Base-by-base conservation (phyloP, 2,888 invertebrate genomes). In the Papilio elwesi region DNA sequence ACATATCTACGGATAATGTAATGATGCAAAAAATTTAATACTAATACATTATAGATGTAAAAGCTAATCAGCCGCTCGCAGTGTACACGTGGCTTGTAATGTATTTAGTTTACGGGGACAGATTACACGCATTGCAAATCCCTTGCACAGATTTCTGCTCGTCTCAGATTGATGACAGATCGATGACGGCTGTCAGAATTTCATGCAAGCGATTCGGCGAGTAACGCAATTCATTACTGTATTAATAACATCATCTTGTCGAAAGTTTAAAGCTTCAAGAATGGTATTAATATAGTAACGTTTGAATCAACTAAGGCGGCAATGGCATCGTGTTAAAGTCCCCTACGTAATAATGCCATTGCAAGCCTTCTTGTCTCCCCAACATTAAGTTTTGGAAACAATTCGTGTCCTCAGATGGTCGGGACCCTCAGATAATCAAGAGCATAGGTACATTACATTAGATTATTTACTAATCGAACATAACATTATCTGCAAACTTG, bases 401-500 rank as follows among this genome's bases (percentile, higher is more conserved):
- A 83, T 81, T 75, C 71, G 76, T 80, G 85, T 86, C 89, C 88
- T 79, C 73, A 79, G 89, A 79, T 90, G 87, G 86, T 85, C 71
- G 74, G 89, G 90, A 90, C 80, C 69, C 26, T 16, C 57, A 38
- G 26, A n/a, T 74, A 74, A 82, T 85, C 90, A 89, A 92, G 91
- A 86, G 90, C 91, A 91, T 86, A 89, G 75, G 87, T 89, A 93
- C 91, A 92, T 92, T 90, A 91, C 83, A 92, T 92, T 82, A 89
- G 92, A 92, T 91, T 90, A 85, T 83, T 80, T 76, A 76, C 86
- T 90, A 91, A 92, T 92, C 89, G 86, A 92, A 92, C 89, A 91
- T 92, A 92, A 92, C 89, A 91, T 88, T 85, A 83, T 89, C 91
- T 92, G 92, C 92, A 79, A 85, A 83, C 91, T 90, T 90, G 91